Evolutionary conservation across 2,797 vertebrate genomes (phyloP), one percentile per base, ranked within the genome.

Genomic region (Podargus strigoides): DNA sequence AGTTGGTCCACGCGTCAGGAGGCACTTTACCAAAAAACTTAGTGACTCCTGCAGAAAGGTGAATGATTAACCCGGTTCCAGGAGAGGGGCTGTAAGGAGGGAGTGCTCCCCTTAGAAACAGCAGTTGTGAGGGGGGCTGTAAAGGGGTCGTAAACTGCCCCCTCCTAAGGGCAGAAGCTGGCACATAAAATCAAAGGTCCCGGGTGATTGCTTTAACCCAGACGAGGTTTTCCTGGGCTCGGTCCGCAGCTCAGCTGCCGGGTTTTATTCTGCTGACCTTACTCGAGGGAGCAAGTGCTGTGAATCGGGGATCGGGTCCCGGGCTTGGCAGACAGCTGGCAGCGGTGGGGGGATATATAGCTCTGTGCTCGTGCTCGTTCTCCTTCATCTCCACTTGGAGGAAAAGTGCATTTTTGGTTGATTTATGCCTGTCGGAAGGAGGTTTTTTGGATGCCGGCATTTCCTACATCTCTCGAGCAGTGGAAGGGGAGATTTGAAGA

Each of bases 11-110:
- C 73, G 44, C 55, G 41, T 93, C 90, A 86, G 94, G 86, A 93
- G 93, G 74, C 58, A 81, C 76, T 86, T 91, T 47, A 37, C 94
- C n/a, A 69, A 79, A 96, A 88, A 91, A 85, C 39, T 37, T 42
- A 39, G 86, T 91, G 91, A 62, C 50, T 92, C 59, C 59, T 69
- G 62, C 52, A 58, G 79, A 63, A 86, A 93, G 78, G 83, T 89
- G 87, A 91, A 62, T 85, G 60, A 84, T 94, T 92, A 94, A 94
- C 90, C 47, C 69, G 34, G 18, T n/a, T 68, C 46, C 69, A 50
- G 84, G 34, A 86, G 80, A 69, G 62, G 70, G 49, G 62, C n/a
- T 88, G 72, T 85, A 75, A n/a, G n/a, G n/a, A n/a, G n/a, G n/a
- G n/a, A 82, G 66, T n/a, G 63, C 59, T 78, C 72, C 63, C 44